Evolutionary conservation across 2,113 vertebrate species (phyloP).

Genomic region (Copsychus sechellarum): DNA sequence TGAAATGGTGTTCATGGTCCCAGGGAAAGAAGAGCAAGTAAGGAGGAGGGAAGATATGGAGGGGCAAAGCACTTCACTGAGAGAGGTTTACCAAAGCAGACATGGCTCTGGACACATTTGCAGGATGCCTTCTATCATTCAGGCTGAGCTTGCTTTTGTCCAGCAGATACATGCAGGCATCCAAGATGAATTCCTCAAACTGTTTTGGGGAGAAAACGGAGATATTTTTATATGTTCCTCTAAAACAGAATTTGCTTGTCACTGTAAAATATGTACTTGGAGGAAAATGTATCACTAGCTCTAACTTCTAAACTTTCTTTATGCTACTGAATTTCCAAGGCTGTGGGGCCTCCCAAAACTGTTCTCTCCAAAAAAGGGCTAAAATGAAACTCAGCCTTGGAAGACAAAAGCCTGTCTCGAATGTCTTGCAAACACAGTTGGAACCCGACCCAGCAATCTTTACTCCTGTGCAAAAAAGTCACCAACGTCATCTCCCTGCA

Average conservation of each 20-base stretch:
- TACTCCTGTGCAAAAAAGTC: background rate
- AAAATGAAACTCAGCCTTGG: background rate
- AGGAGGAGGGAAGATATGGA: background rate
- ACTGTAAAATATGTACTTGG: background rate
- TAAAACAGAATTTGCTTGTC: background rate
- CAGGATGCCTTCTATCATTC: slow-evolving; percentile 5
- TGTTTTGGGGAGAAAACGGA: background rate
- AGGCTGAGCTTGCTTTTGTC: slow-evolving; percentile 36
- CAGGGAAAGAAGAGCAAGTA: background rate
- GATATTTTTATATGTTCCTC: accelerated
- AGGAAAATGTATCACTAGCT: background rate
- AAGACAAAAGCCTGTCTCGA: background rate
- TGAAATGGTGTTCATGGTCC: background rate
- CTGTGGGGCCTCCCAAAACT: background rate
- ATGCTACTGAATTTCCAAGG: background rate
- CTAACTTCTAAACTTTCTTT: background rate
- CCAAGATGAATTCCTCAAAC: slow-evolving; percentile 63
- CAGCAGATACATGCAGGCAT: slow-evolving; percentile 63
- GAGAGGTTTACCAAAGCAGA: slow-evolving; percentile 62
- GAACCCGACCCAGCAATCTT: background rate
- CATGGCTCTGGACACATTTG: slow-evolving; percentile 57
- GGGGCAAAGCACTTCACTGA: background rate
- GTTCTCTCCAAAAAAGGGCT: background rate
- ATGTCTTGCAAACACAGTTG: background rate
- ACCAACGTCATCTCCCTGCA: background rate